Conservation (phyloP, 2,113 vertebrate genomes). For the Trochalopteron elliotii region DNA sequence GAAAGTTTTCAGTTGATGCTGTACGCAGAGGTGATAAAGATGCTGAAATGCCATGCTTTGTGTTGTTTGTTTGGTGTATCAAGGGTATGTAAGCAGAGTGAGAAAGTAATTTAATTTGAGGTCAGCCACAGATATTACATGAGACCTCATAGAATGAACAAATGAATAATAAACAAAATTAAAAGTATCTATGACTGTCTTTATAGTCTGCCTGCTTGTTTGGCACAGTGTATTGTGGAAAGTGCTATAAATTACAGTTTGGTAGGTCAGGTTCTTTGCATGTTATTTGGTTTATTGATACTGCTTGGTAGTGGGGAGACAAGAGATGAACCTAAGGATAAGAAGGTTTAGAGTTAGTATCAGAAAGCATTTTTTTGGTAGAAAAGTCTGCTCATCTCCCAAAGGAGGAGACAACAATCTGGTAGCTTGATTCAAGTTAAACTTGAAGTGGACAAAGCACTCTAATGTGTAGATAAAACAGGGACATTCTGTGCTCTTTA, state of each 20-base stretch:
- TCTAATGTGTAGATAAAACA: neutral
- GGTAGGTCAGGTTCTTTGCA: neutral
- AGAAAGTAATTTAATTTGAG: slow-evolving; percentile 33
- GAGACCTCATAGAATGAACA: neutral
- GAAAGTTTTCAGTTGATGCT: neutral
- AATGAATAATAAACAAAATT: slow-evolving; percentile 40
- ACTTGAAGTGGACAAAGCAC: neutral
- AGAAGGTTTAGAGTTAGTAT: neutral
- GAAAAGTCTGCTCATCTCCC: neutral
- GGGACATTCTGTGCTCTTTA: neutral
- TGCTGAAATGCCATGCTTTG: neutral
- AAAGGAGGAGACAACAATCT: neutral
- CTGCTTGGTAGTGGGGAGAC: neutral
- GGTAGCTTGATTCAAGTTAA: neutral
- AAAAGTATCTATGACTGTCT: neutral
- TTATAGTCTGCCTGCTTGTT: neutral
- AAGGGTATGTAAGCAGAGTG: neutral
- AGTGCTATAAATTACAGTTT: neutral
- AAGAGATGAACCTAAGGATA: neutral
- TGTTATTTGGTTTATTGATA: neutral
- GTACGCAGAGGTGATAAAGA: neutral
- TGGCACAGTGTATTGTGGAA: neutral
- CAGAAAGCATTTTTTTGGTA: neutral
- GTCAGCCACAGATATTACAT: neutral
- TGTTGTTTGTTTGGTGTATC: neutral